These are phyloP conservation scores for Epizoanthus illoricatus DNA, from an alignment of 92 coral and sea anemone genomes.

Conservation along the genomic window DNA sequence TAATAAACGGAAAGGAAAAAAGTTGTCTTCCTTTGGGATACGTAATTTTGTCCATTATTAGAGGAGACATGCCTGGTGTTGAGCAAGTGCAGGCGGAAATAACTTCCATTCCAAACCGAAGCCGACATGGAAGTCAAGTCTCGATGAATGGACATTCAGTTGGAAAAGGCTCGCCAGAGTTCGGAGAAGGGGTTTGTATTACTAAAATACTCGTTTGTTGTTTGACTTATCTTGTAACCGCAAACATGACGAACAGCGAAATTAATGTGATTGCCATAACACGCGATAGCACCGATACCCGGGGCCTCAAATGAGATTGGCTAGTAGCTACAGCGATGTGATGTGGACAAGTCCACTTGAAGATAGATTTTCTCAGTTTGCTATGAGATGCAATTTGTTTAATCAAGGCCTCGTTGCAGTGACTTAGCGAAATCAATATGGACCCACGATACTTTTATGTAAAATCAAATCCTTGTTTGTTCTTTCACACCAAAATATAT, in stretches of 20 bases:
- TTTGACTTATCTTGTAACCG: not conserved
- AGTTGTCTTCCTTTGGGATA: slow-evolving; percentile 8
- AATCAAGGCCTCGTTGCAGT: not conserved
- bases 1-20: slow-evolving; percentile 1
- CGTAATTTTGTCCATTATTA: not conserved
- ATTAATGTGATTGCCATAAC: slow-evolving; percentile 7
- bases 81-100: slow-evolving; percentile 27
- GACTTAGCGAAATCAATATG: not conserved
- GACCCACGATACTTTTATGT: not conserved
- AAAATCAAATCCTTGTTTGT: not conserved
- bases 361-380: not conserved
- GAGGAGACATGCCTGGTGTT: slow-evolving; percentile 20
- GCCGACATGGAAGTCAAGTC: slow-evolving; percentile 30
- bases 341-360: not conserved
- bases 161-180: slow-evolving; percentile 11
- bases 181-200: slow-evolving; percentile 31
- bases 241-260: slow-evolving; percentile 19
- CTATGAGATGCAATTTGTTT: not conserved
- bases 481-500: not conserved
- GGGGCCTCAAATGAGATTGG: not conserved
- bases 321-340: not conserved
- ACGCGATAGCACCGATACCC: not conserved
- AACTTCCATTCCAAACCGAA: slow-evolving; percentile 12
- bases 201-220: not conserved
- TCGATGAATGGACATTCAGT: slow-evolving; percentile 12